These are phyloP conservation scores for Neolamprologus devosi DNA, from an alignment of 2,113 vertebrate genomes.

Conservation along the genomic window DNA sequence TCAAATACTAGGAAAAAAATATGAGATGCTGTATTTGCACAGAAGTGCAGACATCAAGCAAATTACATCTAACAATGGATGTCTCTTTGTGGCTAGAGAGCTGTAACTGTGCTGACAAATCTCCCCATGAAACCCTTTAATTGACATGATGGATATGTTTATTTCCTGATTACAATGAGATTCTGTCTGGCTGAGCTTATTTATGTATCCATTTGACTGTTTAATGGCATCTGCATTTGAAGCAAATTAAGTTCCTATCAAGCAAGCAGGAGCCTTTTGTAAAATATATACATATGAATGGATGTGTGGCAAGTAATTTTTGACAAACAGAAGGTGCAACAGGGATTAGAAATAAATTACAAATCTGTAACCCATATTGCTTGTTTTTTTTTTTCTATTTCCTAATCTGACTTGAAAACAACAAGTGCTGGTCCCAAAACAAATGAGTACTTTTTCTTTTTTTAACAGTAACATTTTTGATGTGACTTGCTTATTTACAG, in stretches of 20 bases:
- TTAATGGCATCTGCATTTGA: neutral
- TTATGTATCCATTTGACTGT: conserved; percentile 22
- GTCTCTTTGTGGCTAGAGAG: neutral
- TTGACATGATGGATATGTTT: conserved; percentile 36
- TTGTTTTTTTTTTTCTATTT: neutral
- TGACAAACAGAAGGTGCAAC: neutral
- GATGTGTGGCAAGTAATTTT: neutral
- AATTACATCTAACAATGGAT: neutral
- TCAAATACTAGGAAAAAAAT: neutral
- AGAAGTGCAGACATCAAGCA: neutral
- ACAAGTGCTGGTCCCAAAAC: neutral
- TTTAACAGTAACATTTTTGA: neutral
- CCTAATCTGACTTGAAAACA: neutral
- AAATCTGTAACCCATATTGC: neutral
- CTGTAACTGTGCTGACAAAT: neutral
- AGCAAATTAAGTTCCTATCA: neutral
- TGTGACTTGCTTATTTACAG: neutral
- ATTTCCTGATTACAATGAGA: conserved; percentile 26
- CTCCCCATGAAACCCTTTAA: neutral
- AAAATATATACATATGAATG: neutral
- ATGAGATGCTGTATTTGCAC: neutral
- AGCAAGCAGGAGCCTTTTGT: neutral
- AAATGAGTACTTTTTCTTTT: neutral
- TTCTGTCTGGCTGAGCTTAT: neutral
- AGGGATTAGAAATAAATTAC: neutral